Conservation (phyloP, 37 sponge, comb jelly and placozoan genomes). For the Hexactinellida sp. region DNA sequence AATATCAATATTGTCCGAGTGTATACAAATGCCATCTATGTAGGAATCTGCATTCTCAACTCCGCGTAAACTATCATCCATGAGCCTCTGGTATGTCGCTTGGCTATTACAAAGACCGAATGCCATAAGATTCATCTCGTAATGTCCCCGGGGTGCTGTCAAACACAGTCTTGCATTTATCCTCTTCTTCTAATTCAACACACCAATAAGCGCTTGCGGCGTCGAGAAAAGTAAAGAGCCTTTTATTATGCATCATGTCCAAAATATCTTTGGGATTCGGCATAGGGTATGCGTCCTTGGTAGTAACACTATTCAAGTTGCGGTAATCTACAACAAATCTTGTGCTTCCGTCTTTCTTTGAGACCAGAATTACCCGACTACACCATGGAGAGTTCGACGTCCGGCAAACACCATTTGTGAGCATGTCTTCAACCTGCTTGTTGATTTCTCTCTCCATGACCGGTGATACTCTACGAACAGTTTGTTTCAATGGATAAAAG, state of each 20-base stretch:
- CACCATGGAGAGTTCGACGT: constrained; percentile 22
- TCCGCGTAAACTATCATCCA: constrained; percentile 25
- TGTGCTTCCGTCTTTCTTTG: constrained; percentile 23
- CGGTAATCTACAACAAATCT: constrained; percentile 26
- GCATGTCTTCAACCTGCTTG: constrained; percentile 17
- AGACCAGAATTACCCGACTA: constrained; percentile 18
- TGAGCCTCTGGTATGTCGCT: constrained; percentile 38
- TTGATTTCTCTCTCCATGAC: constrained; percentile 7
- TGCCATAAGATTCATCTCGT: too few species aligned
- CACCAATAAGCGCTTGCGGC: constrained; percentile 55
- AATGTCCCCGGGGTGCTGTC: too few species aligned
- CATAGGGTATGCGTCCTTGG: constrained; percentile 19
- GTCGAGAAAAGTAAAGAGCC: constrained; percentile 37
- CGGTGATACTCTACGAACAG: too few species aligned
- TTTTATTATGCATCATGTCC: background rate
- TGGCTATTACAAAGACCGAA: constrained; percentile 37
- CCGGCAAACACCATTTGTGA: constrained; percentile 18
- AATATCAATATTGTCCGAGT: too few species aligned
- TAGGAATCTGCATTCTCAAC: background rate
- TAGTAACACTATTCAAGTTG: constrained; percentile 23
- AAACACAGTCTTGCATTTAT: constrained; percentile 45
- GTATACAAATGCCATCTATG: constrained; percentile 26
- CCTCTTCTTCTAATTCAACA: constrained; percentile 21
- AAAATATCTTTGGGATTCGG: constrained; percentile 10
- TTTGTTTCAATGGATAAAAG: too few species aligned